Conservation (phyloP, 2,888 invertebrate species). For the Tortrix viridana region DNA sequence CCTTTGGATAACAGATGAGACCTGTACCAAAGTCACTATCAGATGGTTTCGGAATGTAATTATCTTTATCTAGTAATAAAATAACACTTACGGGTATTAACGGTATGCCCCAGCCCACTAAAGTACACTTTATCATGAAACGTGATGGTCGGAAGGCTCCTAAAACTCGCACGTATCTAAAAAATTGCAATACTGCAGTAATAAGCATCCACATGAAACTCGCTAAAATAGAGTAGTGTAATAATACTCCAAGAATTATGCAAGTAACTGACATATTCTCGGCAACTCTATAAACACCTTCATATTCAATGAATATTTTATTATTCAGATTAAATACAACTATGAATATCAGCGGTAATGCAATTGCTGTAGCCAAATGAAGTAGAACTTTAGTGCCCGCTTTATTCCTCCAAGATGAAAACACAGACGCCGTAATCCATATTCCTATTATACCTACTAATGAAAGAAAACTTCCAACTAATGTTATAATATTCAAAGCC, state of each 20-base stretch:
- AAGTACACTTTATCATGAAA: constrained; percentile 85
- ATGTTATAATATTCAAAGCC: constrained; percentile 83
- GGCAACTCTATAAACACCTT: constrained; percentile 51
- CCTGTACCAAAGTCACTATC: constrained; percentile 41
- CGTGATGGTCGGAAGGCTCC: constrained; percentile 83
- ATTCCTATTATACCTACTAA: constrained; percentile 84
- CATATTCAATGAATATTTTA: constrained; percentile 54
- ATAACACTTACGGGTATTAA: constrained; percentile 79
- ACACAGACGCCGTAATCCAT: constrained; percentile 83
- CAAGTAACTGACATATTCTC: constrained; percentile 69
- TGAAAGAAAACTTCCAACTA: constrained; percentile 85
- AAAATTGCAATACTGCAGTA: constrained; percentile 87
- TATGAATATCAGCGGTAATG: constrained; percentile 82
- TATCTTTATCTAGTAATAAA: constrained; percentile 70
- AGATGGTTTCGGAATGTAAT: constrained; percentile 68
- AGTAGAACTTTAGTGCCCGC: constrained; percentile 87
- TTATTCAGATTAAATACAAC: constrained; percentile 66
- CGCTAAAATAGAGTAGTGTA: constrained; percentile 88
- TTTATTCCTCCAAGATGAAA: constrained; percentile 85
- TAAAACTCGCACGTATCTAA: constrained; percentile 87
- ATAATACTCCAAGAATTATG: constrained; percentile 83
- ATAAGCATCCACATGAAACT: constrained; percentile 90
- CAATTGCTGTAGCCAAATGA: constrained; percentile 86
- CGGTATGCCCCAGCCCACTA: constrained; percentile 87
- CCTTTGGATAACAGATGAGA: constrained; percentile 83